Base-by-base conservation (phyloP, 1,140 invertebrate species). In the Eumeta japonica region DNA sequence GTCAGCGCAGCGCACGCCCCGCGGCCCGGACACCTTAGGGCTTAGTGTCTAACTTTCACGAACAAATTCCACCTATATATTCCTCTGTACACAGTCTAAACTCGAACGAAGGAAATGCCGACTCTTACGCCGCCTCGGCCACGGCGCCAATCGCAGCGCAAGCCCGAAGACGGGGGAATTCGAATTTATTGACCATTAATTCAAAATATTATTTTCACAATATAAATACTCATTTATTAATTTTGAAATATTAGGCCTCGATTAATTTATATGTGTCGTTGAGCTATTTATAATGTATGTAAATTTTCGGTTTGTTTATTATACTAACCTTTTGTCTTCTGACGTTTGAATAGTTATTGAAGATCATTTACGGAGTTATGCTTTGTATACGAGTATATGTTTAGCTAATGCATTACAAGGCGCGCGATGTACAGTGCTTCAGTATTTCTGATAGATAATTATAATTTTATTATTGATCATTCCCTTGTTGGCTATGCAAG, bases 201-300 rank as follows among this genome's bases (percentile, higher is more conserved):
- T 70, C 66, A 70, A 71, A 74, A 74, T 74, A 74, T 71, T 74
- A 74, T 74, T 71, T 74, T 74, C 66, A 74, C 68, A 74, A 74
- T 71, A 71, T 73, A 71, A 73, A 65, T 73, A 73, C 64, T 73
- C 65, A 73, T 73, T 73, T 71, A 73, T 73, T 73, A 73, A 73
- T 73, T 73, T 73, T 73, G 66, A 73, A 73, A 71, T 73, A 73
- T 73, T 73, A 73, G 66, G 68, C 67, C 66, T 63, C 68, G 68
- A 73, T 73, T 73, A 73, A 73, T 73, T 73, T 73, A 73, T 73
- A 71, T 65, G 64, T 73, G 66, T 73, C 68, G 62, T 71, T 70
- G 65, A 59, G 64, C 68, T 73, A 73, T 73, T 73, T 70, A 73
- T 73, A 63, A 67, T 63, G 64, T 68, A 71, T 70, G 65, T 73